phyloP scores from a whole-genome alignment of 2,113 vertebrate species.

The Alligator mississippiensis region DNA sequence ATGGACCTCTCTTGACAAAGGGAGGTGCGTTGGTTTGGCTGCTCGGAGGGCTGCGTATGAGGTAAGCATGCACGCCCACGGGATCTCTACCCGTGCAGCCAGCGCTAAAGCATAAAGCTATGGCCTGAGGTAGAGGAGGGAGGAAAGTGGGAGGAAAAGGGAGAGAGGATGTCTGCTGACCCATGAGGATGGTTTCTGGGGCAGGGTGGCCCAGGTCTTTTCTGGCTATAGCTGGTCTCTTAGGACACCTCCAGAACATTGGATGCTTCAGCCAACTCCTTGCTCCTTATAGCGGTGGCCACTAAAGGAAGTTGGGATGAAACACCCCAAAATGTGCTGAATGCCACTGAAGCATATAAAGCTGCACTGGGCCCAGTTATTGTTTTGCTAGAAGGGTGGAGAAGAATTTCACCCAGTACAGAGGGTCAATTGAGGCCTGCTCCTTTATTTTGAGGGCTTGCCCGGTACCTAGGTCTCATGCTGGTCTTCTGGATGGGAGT shows the following conservation, averaged over 20 bases:
- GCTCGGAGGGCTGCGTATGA: neutral
- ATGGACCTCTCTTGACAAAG: neutral
- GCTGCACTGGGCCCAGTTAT: neutral
- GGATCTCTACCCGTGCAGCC: neutral
- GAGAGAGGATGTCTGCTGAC: neutral
- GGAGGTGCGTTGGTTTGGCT: neutral
- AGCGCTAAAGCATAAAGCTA: constrained; percentile 41
- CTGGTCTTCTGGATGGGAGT: neutral
- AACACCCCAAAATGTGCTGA: neutral
- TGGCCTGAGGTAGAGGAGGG: neutral
- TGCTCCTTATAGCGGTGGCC: neutral
- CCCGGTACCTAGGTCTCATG: neutral
- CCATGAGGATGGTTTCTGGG: neutral
- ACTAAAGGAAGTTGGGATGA: neutral
- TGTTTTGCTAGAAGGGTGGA: no score
- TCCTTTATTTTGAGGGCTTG: neutral
- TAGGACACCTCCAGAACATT: neutral
- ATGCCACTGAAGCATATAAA: neutral
- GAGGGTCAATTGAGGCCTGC: neutral
- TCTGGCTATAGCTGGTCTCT: neutral
- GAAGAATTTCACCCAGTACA: neutral
- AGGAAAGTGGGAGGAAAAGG: neutral
- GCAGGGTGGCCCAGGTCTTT: neutral
- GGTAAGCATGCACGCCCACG: neutral
- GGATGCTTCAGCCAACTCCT: neutral